Percentiles rank a stretch among this genome's conserved stretches.
Conservation (phyloP, 2,797 vertebrate genomes). For the Gorsachius magnificus region DNA sequence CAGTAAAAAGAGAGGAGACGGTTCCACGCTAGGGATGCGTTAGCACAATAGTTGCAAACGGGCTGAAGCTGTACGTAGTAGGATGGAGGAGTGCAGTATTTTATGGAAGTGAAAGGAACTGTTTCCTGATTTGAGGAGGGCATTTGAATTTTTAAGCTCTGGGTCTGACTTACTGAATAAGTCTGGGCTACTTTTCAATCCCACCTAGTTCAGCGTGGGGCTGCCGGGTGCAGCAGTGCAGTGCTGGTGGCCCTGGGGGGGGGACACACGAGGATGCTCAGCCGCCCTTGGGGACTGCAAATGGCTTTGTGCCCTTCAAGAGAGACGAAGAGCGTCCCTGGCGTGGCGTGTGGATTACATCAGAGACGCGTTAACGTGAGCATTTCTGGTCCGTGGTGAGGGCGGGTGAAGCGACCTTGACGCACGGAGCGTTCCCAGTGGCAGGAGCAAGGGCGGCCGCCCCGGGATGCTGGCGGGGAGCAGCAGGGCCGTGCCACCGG, state of each 20-base stretch:
- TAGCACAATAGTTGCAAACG: not conserved
- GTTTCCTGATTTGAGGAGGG: not conserved
- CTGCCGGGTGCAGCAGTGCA: fast-evolving
- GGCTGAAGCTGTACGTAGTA: not conserved
- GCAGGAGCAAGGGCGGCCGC: not conserved
- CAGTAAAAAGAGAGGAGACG: not conserved
- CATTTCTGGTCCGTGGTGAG: not conserved
- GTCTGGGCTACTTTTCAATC: not conserved
- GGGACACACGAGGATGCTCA: fast-evolving
- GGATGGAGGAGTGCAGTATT: not conserved
- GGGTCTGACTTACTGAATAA: not conserved
- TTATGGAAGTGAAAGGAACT: not conserved
- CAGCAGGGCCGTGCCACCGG: fast-evolving
- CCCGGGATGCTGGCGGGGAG: not conserved
- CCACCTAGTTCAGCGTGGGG: not conserved
- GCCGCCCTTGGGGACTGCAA: not conserved
- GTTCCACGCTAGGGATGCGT: too few species aligned
- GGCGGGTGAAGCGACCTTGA: slow-evolving; percentile 2
- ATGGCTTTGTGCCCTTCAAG: not conserved
- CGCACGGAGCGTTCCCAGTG: not conserved
- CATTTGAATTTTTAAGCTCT: not conserved
- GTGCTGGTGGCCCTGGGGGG: fast-evolving
- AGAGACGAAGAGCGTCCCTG: not conserved
- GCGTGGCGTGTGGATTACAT: not conserved
- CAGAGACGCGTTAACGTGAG: not conserved